phyloP scores from a whole-genome alignment of 2,888 invertebrate genomes.

The Drosophila putrida region DNA sequence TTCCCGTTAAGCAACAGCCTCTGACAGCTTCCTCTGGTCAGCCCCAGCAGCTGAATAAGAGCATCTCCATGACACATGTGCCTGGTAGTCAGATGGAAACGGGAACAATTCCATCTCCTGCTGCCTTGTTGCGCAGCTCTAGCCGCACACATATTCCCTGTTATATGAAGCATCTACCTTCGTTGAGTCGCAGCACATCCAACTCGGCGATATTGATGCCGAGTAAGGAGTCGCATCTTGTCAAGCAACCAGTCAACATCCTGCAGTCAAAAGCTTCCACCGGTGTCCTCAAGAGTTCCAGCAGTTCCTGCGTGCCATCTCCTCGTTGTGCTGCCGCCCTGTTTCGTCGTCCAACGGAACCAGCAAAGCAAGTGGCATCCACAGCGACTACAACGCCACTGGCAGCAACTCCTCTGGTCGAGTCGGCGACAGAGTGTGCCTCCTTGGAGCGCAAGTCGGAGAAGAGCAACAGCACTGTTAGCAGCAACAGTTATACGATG shows the following conservation, averaged over 20 bases:
- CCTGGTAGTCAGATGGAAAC: slow-evolving; percentile 43
- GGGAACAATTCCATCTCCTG: background rate
- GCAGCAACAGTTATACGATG: slow-evolving; percentile 82
- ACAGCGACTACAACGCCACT: background rate
- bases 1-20: slow-evolving; percentile 72
- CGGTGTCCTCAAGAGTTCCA: slow-evolving; percentile 83
- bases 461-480: slow-evolving; percentile 84
- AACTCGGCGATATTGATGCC: slow-evolving; percentile 83
- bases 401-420: slow-evolving; percentile 51
- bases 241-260: slow-evolving; percentile 26
- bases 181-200: slow-evolving; percentile 84
- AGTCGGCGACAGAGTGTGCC: slow-evolving; percentile 62
- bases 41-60: slow-evolving; percentile 78
- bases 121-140: slow-evolving; percentile 69
- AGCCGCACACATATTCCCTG: slow-evolving; percentile 85
- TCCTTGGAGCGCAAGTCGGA: slow-evolving; percentile 84
- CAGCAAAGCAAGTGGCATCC: slow-evolving; percentile 12
- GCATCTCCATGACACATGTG: slow-evolving; percentile 84
- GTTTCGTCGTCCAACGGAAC: slow-evolving; percentile 69
- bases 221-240: slow-evolving; percentile 1
- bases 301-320: slow-evolving; percentile 84
- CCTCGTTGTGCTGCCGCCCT: slow-evolving; percentile 15
- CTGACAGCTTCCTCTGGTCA: slow-evolving; percentile 21
- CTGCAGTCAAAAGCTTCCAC: slow-evolving; percentile 20
- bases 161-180: slow-evolving; percentile 83